phyloP scores from a whole-genome alignment of 2,888 invertebrate genomes.

The Theodoxus fluviatilis region DNA sequence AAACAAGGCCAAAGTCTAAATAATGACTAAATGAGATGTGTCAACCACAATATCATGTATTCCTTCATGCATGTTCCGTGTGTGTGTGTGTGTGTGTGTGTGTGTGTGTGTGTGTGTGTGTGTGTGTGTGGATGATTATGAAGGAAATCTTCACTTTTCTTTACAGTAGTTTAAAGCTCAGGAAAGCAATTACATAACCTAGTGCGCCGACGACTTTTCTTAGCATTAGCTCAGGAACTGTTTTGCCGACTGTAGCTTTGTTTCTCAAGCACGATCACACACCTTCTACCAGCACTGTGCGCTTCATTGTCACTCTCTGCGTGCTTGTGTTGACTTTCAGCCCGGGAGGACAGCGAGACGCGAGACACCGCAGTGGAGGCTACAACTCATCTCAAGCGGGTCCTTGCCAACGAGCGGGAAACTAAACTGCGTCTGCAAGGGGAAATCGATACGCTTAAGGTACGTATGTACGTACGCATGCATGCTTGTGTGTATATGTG shows the following conservation, averaged over 20 bases:
- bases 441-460: constrained; percentile 47
- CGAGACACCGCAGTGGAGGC: constrained; percentile 54
- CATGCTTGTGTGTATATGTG: neutral
- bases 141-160: no score
- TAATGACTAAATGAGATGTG: no score
- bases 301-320: neutral
- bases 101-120: constrained; percentile 1
- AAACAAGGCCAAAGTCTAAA: no score
- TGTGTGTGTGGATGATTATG: neutral
- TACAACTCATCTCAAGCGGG: constrained; percentile 50
- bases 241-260: neutral
- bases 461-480: constrained; percentile 19
- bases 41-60: neutral
- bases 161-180: no score
- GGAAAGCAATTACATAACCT: no score
- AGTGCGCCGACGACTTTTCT: no score
- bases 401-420: constrained; percentile 53
- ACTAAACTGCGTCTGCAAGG: constrained; percentile 48
- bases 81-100: constrained; percentile 8
- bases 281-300: neutral
- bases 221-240: neutral
- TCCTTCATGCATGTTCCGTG: neutral
- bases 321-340: constrained; percentile 33
- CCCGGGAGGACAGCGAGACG: constrained; percentile 47
- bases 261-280: neutral